These are phyloP conservation scores for Drosophila neonasuta DNA, from an alignment of 2,888 invertebrate genomes.

Conservation along the genomic window DNA sequence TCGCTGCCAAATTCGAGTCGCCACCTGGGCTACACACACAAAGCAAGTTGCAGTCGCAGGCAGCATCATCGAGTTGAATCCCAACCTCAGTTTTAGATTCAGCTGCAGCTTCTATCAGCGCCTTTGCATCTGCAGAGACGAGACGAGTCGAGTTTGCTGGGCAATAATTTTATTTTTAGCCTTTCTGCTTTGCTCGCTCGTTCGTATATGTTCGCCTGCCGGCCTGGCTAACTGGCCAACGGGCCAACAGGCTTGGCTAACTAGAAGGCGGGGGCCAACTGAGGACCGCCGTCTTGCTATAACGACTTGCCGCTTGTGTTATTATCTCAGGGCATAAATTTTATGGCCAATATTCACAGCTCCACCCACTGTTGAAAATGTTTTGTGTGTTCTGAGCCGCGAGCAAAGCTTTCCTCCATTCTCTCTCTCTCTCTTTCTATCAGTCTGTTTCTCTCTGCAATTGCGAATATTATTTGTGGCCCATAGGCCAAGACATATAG, in stretches of 20 bases:
- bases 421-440: too few relatives aligned
- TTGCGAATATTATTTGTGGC: slow-evolving; percentile 70
- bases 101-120: slow-evolving; percentile 51
- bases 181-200: slow-evolving; percentile 29
- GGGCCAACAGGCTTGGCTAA: slow-evolving; percentile 13
- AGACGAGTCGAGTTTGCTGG: slow-evolving; percentile 66
- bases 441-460: slow-evolving; percentile 38
- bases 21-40: slow-evolving; percentile 55
- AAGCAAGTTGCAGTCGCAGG: neutral
- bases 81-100: slow-evolving; percentile 21
- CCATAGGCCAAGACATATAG: slow-evolving; percentile 56
- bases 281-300: slow-evolving; percentile 48
- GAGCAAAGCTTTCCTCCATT: neutral
- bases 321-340: slow-evolving; percentile 77
- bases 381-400: slow-evolving; percentile 52
- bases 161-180: slow-evolving; percentile 74
- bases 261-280: slow-evolving; percentile 7
- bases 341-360: slow-evolving; percentile 78
- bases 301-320: slow-evolving; percentile 77
- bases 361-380: slow-evolving; percentile 80
- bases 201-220: slow-evolving; percentile 14
- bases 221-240: slow-evolving; percentile 15
- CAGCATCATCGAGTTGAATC: slow-evolving; percentile 41
- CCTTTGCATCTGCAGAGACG: slow-evolving; percentile 63
- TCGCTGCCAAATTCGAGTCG: slow-evolving; percentile 25